Conservation (phyloP, 2,888 invertebrate genomes). For the Synergus laeviventris region DNA sequence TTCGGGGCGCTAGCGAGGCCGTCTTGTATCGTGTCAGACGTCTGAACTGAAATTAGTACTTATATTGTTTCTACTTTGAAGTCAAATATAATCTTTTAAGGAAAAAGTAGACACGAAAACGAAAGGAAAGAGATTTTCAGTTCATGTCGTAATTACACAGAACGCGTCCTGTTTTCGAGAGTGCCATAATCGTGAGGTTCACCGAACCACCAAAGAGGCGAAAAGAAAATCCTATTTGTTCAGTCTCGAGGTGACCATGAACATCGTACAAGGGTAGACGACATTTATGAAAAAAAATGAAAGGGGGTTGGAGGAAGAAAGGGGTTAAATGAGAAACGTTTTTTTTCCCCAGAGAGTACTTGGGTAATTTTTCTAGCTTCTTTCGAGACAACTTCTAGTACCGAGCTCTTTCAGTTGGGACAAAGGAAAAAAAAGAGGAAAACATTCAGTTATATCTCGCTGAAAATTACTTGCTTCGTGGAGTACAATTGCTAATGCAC, state of each 20-base stretch:
- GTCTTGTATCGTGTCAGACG: too few species aligned
- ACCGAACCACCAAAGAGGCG: slow-evolving; percentile 10
- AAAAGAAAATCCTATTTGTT: slow-evolving; percentile 36
- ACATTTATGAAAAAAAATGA: slow-evolving; percentile 11
- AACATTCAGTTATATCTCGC: slow-evolving; percentile 45
- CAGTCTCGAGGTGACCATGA: slow-evolving; percentile 37
- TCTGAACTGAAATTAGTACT: background rate
- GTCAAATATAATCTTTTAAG: background rate
- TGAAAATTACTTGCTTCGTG: slow-evolving; percentile 48
- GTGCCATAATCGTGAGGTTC: slow-evolving; percentile 11
- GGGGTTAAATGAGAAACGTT: slow-evolving; percentile 45
- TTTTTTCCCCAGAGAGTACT: slow-evolving; percentile 51
- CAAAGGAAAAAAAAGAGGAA: slow-evolving; percentile 44
- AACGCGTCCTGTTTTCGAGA: slow-evolving; percentile 18
- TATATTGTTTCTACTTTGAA: background rate
- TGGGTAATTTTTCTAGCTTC: slow-evolving; percentile 49
- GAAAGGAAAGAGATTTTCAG: background rate
- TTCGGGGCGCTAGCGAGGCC: too few species aligned
- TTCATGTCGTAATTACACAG: slow-evolving; percentile 6
- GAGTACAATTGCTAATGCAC: slow-evolving; percentile 42
- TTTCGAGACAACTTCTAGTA: slow-evolving; percentile 42
- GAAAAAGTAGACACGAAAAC: background rate
- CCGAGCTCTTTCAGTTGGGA: slow-evolving; percentile 44
- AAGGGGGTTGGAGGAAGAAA: slow-evolving; percentile 45
- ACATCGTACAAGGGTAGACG: slow-evolving; percentile 32